phyloP scores from a whole-genome alignment of 1,140 invertebrate genomes.

The Drosophila setifemur region DNA sequence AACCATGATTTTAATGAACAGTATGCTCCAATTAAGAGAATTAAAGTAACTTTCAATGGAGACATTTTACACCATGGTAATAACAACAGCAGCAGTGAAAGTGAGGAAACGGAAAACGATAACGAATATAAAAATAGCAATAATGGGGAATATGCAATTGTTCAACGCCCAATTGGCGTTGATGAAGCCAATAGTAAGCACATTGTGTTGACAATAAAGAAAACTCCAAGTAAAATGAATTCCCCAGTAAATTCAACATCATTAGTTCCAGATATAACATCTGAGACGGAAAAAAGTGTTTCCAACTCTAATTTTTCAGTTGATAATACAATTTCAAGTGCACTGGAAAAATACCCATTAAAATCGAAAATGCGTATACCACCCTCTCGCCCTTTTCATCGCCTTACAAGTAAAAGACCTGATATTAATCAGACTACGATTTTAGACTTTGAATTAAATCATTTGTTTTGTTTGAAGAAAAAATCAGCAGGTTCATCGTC shows the following conservation, averaged over 20 bases:
- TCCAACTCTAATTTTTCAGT: neutral
- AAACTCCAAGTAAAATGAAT: conserved; percentile 74
- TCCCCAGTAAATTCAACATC: conserved; percentile 54
- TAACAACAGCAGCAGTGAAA: conserved; percentile 35
- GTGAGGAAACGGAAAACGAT: conserved; percentile 35
- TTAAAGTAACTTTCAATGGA: conserved; percentile 55
- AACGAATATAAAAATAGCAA: conserved; percentile 24
- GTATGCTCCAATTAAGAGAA: conserved; percentile 42
- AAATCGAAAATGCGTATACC: neutral
- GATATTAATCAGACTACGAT: neutral
- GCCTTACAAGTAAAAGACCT: neutral
- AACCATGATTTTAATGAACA: neutral
- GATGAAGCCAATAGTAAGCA: conserved; percentile 39
- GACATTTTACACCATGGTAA: conserved; percentile 22
- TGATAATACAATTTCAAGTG: neutral
- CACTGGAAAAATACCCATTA: neutral
- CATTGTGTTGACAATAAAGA: conserved; percentile 77
- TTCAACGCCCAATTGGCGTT: conserved; percentile 30
- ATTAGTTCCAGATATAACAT: conserved; percentile 21
- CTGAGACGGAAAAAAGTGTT: neutral
- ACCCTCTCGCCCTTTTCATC: neutral
- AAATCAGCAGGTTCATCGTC: neutral
- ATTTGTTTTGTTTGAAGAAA: conserved; percentile 37
- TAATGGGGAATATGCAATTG: conserved; percentile 60
- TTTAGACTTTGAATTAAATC: conserved; percentile 51